A percentile compares a stretch with the other conserved stretches of the same genome.
Evolutionary conservation across 2,113 vertebrate genomes (phyloP).

Genomic region (Desmodus rotundus): DNA sequence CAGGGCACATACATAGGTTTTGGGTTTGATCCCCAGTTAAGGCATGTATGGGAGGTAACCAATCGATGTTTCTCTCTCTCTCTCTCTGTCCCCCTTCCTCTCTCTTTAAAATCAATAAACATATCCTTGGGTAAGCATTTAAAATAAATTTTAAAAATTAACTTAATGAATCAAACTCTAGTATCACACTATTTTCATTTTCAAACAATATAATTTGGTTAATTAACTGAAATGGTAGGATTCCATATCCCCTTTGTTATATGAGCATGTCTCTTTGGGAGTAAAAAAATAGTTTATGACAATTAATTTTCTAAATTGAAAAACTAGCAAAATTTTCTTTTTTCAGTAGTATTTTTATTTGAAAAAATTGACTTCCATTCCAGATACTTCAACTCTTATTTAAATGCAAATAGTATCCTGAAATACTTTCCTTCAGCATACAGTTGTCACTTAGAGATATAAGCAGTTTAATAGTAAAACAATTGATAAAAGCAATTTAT

Average conservation of each 20-base stretch:
- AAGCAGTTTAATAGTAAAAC: slow-evolving; percentile 1
- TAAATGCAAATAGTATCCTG: slow-evolving; percentile 68
- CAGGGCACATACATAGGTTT: too few species aligned
- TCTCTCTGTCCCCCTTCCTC: too few species aligned
- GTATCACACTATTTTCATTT: not conserved
- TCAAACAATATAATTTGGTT: slow-evolving; percentile 20
- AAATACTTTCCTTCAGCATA: slow-evolving; percentile 47
- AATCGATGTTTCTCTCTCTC: too few species aligned
- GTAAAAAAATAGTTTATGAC: not conserved
- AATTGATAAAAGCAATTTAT: not conserved
- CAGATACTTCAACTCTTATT: slow-evolving; percentile 38
- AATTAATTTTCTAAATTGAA: slow-evolving; percentile 48
- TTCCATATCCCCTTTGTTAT: not conserved
- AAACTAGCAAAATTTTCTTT: not conserved
- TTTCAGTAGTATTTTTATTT: not conserved
- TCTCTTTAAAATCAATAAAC: too few species aligned
- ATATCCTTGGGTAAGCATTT: too few species aligned
- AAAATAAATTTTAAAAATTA: too few species aligned
- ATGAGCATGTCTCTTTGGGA: not conserved
- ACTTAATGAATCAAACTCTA: not conserved
- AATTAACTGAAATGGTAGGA: not conserved
- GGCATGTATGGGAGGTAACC: too few species aligned
- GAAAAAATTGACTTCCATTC: not conserved
- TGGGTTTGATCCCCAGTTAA: too few species aligned
- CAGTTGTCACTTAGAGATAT: slow-evolving; percentile 3